These are phyloP conservation scores for Sminthurinus signatus DNA, from an alignment of 1,140 invertebrate species.

Conservation along the genomic window DNA sequence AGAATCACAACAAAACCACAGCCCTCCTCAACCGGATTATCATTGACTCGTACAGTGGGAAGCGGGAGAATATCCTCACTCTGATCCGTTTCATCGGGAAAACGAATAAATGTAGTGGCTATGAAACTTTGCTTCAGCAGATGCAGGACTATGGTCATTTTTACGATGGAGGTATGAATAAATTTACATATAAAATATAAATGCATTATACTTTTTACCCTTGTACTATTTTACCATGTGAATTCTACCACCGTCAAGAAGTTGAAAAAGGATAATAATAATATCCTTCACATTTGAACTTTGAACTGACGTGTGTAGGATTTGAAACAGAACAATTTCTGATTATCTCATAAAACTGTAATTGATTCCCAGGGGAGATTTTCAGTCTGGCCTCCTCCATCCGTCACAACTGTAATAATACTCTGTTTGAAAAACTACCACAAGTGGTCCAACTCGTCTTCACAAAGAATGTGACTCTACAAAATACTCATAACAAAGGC, in stretches of 20 bases:
- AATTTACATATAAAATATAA: too few species aligned
- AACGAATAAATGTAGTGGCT: slow-evolving; percentile 6
- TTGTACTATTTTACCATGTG: too few species aligned
- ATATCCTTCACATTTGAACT: too few species aligned
- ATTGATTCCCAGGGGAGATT: background rate
- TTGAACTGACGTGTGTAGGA: too few species aligned
- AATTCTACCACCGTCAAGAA: too few species aligned
- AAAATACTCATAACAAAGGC: slow-evolving; percentile 9
- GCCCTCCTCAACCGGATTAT: slow-evolving; percentile 8
- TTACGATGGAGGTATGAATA: slow-evolving; percentile 5
- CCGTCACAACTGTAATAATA: background rate
- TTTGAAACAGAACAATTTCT: too few species aligned
- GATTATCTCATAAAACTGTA: too few species aligned
- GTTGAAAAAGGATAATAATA: too few species aligned
- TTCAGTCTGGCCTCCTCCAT: slow-evolving; percentile 7
- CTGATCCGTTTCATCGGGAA: slow-evolving; percentile 10
- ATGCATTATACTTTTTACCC: too few species aligned
- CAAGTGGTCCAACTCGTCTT: background rate
- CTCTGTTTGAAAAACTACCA: slow-evolving; percentile 8
- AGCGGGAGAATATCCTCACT: slow-evolving; percentile 8
- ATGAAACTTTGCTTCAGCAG: background rate
- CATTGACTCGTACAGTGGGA: background rate
- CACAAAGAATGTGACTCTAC: slow-evolving; percentile 8
- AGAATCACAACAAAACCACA: slow-evolving; percentile 7
- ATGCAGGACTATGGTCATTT: slow-evolving; percentile 13